These are phyloP conservation scores for Pocillopora meandrina DNA, from an alignment of 92 coral and sea anemone species.

Conservation along the genomic window DNA sequence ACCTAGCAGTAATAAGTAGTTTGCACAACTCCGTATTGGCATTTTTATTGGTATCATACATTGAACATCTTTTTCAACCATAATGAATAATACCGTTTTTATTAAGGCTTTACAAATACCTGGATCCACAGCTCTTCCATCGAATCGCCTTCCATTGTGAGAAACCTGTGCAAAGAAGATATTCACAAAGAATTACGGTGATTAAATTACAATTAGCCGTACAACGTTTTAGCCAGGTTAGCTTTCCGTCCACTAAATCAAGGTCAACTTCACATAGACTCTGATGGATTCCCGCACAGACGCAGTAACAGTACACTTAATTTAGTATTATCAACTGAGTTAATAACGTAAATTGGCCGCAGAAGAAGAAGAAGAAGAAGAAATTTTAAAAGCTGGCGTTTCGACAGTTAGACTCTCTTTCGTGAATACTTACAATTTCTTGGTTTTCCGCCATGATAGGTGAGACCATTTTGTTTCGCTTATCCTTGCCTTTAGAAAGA, in stretches of 20 bases:
- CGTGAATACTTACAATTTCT: slow-evolving; percentile 8
- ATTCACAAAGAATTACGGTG: neutral
- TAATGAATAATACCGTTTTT: neutral
- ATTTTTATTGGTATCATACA: no score
- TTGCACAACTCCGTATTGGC: no score
- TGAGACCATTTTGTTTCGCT: slow-evolving; percentile 24
- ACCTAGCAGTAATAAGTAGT: no score
- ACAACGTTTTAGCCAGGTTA: no score
- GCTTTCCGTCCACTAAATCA: no score
- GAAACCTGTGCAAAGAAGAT: slow-evolving; percentile 4
- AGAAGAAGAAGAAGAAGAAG: no score
- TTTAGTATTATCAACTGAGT: no score
- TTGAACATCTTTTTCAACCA: neutral
- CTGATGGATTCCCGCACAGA: no score
- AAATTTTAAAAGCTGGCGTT: neutral
- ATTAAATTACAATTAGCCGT: neutral
- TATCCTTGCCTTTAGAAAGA: slow-evolving; percentile 13
- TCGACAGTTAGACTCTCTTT: neutral
- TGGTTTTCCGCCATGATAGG: slow-evolving; percentile 12
- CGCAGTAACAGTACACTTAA: no score
- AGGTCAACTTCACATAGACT: no score
- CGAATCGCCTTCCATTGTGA: slow-evolving; percentile 45
- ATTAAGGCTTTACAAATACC: slow-evolving; percentile 19
- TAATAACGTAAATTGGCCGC: no score
- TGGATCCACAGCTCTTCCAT: slow-evolving; percentile 68